phyloP scores from a whole-genome alignment of 2,113 vertebrate species.

The Dromaius novaehollandiae region DNA sequence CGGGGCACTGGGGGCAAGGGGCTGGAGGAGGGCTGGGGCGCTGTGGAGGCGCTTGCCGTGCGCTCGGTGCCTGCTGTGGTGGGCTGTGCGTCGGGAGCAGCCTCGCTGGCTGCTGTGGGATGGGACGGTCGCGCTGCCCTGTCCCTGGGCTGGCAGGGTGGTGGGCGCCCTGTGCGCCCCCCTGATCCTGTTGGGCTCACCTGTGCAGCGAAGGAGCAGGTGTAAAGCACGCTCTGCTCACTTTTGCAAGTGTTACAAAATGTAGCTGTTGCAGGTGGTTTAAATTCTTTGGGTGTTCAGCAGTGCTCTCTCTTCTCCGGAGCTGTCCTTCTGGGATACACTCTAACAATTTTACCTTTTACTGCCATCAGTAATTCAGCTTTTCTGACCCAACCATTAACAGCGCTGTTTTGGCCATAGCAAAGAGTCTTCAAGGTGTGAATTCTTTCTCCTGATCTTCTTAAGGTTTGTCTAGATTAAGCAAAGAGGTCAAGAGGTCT shows the following conservation, averaged over 20 bases:
- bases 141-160: not conserved
- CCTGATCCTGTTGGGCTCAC: accelerated
- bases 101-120: too few species aligned
- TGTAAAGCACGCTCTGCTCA: not conserved
- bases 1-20: accelerated
- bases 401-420: not conserved
- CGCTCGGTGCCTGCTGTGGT: too few species aligned
- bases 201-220: accelerated
- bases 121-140: too few species aligned
- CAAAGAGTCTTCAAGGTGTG: not conserved
- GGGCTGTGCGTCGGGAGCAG: too few species aligned
- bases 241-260: not conserved
- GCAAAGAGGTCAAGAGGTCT: accelerated
- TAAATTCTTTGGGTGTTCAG: not conserved
- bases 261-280: not conserved
- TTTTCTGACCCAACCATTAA: not conserved
- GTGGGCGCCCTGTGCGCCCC: accelerated
- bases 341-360: accelerated
- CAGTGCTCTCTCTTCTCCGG: not conserved
- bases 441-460: not conserved
- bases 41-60: too few species aligned
- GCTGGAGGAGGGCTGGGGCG: accelerated
- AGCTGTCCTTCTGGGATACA: accelerated
- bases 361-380: not conserved
- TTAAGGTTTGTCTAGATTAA: not conserved